phyloP scores from a whole-genome alignment of 2,797 vertebrate genomes.

The Xenentodon cancila region DNA sequence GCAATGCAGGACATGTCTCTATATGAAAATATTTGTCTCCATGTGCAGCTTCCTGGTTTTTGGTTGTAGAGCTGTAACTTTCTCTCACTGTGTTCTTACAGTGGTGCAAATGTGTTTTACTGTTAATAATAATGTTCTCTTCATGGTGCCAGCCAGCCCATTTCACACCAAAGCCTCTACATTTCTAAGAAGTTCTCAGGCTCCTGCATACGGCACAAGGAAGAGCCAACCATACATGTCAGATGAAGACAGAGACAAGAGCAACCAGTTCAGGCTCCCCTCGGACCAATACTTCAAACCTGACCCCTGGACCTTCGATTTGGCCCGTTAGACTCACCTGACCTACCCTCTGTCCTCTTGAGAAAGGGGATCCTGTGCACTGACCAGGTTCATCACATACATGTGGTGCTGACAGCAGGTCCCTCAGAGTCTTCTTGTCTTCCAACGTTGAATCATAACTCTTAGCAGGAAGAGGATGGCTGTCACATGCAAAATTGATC shows the following conservation, averaged over 20 bases:
- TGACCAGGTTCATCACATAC: conserved; percentile 22
- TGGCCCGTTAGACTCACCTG: conserved; percentile 61
- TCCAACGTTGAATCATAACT: conserved; percentile 64
- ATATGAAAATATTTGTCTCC: too few species aligned
- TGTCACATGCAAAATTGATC: conserved; percentile 15
- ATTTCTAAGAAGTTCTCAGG: too few species aligned
- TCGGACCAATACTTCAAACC: conserved; percentile 57
- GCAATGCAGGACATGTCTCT: too few species aligned
- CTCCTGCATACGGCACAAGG: not conserved
- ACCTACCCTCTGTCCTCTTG: conserved; percentile 41
- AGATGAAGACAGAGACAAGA: conserved; percentile 53
- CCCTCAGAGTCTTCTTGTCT: conserved; percentile 22
- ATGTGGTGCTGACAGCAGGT: conserved; percentile 49
- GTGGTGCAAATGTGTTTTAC: too few species aligned
- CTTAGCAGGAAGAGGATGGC: conserved; percentile 25
- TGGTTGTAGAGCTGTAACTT: too few species aligned
- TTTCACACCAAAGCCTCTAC: too few species aligned
- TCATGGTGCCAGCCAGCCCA: too few species aligned
- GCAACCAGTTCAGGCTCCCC: conserved; percentile 57
- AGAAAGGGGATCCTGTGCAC: conserved; percentile 59
- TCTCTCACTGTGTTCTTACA: too few species aligned
- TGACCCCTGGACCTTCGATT: conserved; percentile 60
- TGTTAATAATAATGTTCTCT: too few species aligned
- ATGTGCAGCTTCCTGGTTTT: too few species aligned
- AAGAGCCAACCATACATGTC: conserved; percentile 34